Percentiles rank a stretch among this genome's conserved stretches.
Conservation (phyloP, 2,888 invertebrate genomes). For the Diachrysia chrysitis region DNA sequence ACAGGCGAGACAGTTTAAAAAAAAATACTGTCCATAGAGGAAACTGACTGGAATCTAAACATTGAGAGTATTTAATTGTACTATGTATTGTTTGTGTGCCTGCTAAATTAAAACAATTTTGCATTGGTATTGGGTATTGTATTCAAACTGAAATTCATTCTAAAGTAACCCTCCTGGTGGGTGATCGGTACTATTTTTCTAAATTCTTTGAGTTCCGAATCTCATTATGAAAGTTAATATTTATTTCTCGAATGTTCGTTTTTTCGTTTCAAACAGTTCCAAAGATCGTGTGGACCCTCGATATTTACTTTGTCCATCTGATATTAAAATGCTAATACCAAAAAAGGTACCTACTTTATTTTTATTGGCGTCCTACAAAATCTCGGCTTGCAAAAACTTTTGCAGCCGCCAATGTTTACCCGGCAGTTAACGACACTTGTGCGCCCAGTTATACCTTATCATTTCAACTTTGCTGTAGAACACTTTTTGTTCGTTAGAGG, state of each 20-base stretch:
- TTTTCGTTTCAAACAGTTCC: constrained; percentile 18
- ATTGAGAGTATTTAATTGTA: no score
- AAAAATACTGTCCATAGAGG: no score
- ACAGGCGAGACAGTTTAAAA: no score
- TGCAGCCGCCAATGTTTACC: constrained; percentile 51
- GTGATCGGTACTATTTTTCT: not conserved
- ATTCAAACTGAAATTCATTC: no score
- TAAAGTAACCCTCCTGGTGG: no score
- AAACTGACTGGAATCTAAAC: no score
- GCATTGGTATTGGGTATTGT: no score
- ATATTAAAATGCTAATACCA: constrained; percentile 48
- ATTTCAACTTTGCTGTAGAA: constrained; percentile 60
- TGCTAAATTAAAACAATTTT: no score
- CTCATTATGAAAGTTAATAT: constrained; percentile 20
- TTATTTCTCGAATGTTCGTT: constrained; percentile 24
- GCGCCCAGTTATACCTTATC: constrained; percentile 60
- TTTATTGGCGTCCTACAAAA: constrained; percentile 50
- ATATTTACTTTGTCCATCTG: constrained; percentile 41
- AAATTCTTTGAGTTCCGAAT: constrained; percentile 17
- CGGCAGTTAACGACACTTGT: constrained; percentile 57
- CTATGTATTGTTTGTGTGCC: no score
- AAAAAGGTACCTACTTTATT: constrained; percentile 44
- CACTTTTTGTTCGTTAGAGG: constrained; percentile 59
- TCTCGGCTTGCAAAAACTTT: constrained; percentile 43
- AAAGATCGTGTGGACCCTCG: constrained; percentile 11